These are phyloP conservation scores for Sebastes fasciatus DNA, from an alignment of 2,113 vertebrate species.

Conservation along the genomic window DNA sequence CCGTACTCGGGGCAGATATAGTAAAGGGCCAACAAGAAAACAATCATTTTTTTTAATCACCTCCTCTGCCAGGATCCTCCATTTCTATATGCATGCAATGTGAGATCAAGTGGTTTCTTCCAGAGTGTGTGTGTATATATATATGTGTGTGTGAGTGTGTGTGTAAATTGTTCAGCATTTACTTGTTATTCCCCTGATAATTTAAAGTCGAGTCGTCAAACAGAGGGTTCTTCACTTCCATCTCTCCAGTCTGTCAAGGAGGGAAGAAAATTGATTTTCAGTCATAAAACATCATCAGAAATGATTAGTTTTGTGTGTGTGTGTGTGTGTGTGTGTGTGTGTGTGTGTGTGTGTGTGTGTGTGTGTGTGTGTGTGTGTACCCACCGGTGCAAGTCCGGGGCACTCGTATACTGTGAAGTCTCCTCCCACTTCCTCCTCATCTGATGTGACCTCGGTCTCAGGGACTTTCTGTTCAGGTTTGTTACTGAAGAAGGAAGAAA, in stretches of 20 bases:
- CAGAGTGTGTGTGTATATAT: slow-evolving; percentile 7
- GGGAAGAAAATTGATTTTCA: not conserved
- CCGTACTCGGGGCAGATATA: not conserved
- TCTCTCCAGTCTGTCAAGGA: slow-evolving; percentile 91
- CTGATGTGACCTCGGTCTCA: slow-evolving; percentile 87
- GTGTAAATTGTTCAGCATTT: slow-evolving; percentile 56
- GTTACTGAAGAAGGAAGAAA: slow-evolving; percentile 80
- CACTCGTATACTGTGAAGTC: slow-evolving; percentile 98
- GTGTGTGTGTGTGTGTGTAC: slow-evolving; percentile 54
- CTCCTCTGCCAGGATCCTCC: slow-evolving; percentile 26
- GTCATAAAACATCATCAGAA: not conserved
- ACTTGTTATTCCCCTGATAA: slow-evolving; percentile 81
- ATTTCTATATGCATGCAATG: slow-evolving; percentile 67
- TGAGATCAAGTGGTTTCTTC: slow-evolving; percentile 43
- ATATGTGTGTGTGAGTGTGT: slow-evolving; percentile 9
- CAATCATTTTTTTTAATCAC: slow-evolving; percentile 44
- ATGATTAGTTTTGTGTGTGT: not conserved
- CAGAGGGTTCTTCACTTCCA: slow-evolving; percentile 98
- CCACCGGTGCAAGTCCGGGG: slow-evolving; percentile 94
- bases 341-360: slow-evolving; percentile 17
- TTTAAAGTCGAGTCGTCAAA: slow-evolving; percentile 90
- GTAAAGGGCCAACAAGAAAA: slow-evolving; percentile 59
- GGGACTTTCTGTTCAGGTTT: slow-evolving; percentile 90
- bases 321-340: not conserved
- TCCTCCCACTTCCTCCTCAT: slow-evolving; percentile 95